A percentile compares a stretch with the other conserved stretches of the same genome.
These are phyloP conservation scores for Choristoneura fumiferana DNA, from an alignment of 1,140 invertebrate genomes.

Conservation along the genomic window DNA sequence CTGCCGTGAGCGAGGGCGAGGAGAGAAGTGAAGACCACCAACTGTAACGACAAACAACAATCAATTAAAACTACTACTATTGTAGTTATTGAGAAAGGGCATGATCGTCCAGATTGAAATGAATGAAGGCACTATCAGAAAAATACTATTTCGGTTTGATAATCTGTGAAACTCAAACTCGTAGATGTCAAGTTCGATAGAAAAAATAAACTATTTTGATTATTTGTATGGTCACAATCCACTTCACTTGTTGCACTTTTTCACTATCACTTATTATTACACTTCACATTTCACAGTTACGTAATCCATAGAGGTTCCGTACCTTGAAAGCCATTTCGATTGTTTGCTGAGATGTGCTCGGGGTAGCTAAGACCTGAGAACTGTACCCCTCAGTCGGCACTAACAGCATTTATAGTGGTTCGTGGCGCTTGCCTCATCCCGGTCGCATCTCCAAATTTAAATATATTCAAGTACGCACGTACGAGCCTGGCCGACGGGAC, in stretches of 20 bases:
- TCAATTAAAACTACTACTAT: too few species aligned
- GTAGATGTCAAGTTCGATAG: background rate
- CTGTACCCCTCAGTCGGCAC: slow-evolving; percentile 60
- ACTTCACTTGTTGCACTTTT: slow-evolving; percentile 35
- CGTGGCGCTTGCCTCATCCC: slow-evolving; percentile 62
- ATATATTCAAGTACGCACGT: slow-evolving; percentile 78
- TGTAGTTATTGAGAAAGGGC: too few species aligned
- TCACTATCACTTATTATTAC: slow-evolving; percentile 42
- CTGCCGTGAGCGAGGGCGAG: slow-evolving; percentile 55
- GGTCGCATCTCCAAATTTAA: slow-evolving; percentile 75
- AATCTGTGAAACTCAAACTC: background rate
- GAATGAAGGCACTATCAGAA: too few species aligned
- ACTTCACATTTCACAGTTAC: slow-evolving; percentile 48
- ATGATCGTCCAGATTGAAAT: too few species aligned
- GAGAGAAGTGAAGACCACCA: slow-evolving; percentile 60
- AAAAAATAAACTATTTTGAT: background rate
- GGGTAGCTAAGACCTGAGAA: slow-evolving; percentile 61
- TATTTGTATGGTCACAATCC: background rate
- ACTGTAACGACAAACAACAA: slow-evolving; percentile 45
- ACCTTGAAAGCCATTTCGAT: slow-evolving; percentile 69
- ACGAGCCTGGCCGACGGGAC: slow-evolving; percentile 54
- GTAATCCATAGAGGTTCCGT: slow-evolving; percentile 45
- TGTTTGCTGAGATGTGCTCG: slow-evolving; percentile 52
- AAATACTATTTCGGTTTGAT: too few species aligned
- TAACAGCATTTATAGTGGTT: slow-evolving; percentile 67